Conservation (phyloP, 2,797 vertebrate genomes). For the Odontamblyopus rebecca region DNA sequence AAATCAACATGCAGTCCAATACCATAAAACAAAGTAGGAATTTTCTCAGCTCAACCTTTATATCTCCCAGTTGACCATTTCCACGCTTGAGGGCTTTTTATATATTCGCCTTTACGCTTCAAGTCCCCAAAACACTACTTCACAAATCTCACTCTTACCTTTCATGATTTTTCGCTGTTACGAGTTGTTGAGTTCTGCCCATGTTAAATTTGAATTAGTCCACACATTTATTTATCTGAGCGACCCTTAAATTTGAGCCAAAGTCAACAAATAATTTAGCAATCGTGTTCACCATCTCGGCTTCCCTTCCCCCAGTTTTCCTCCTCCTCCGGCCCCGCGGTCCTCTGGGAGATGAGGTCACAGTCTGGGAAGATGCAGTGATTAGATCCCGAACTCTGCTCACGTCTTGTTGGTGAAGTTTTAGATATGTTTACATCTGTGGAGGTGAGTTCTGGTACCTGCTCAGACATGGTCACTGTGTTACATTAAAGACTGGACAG, state of each 20-base stretch:
- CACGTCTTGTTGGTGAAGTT: constrained; percentile 24
- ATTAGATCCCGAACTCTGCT: constrained; percentile 51
- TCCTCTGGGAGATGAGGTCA: constrained; percentile 73
- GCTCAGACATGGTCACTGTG: constrained; percentile 11
- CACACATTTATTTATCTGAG: neutral
- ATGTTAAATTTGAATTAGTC: neutral
- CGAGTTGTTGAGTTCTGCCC: neutral
- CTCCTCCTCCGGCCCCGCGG: constrained; percentile 25
- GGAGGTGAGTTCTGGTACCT: constrained; percentile 19
- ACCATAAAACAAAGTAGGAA: neutral
- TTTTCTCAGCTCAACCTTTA: neutral
- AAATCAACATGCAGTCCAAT: neutral
- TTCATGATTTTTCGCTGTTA: neutral
- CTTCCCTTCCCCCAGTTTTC: constrained; percentile 13
- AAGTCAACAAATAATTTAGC: constrained; percentile 17
- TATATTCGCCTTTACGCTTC: neutral
- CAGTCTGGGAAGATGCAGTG: constrained; percentile 64
- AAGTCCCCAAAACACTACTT: neutral
- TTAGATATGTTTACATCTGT: constrained; percentile 40
- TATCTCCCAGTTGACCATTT: neutral
- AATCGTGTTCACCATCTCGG: constrained; percentile 19
- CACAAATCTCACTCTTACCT: neutral
- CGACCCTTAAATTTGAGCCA: neutral
- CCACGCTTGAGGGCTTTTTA: neutral
- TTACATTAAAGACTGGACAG: neutral